phyloP scores from a whole-genome alignment of 1,140 invertebrate species.

The Platyura marginata region DNA sequence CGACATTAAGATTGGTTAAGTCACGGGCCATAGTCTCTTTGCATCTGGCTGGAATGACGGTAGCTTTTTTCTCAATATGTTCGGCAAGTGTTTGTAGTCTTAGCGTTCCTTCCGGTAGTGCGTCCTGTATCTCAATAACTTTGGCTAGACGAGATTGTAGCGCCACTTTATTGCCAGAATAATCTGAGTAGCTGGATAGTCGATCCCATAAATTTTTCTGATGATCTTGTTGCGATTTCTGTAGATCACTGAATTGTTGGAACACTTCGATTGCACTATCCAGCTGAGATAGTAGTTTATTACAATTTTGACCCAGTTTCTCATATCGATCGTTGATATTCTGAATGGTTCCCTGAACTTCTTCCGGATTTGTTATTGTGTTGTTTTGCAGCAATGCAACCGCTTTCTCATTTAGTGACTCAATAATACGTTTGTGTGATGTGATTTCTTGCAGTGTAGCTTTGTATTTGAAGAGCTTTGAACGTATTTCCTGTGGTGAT shows the following conservation, averaged over 20 bases:
- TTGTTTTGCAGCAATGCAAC: slow-evolving; percentile 27
- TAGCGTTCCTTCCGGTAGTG: slow-evolving; percentile 49
- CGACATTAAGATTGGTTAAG: slow-evolving; percentile 49
- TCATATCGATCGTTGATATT: slow-evolving; percentile 59
- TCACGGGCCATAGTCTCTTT: slow-evolving; percentile 68
- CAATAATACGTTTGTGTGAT: slow-evolving; percentile 76
- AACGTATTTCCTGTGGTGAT: slow-evolving; percentile 67
- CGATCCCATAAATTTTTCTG: slow-evolving; percentile 77
- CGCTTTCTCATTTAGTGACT: slow-evolving; percentile 76
- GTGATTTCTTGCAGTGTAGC: slow-evolving; percentile 73
- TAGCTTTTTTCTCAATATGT: slow-evolving; percentile 42
- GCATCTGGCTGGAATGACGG: slow-evolving; percentile 47
- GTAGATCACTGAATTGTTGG: slow-evolving; percentile 68
- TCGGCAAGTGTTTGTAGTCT: slow-evolving; percentile 50
- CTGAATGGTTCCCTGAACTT: slow-evolving; percentile 41
- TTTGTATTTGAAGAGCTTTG: slow-evolving; percentile 75
- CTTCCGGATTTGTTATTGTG: slow-evolving; percentile 32
- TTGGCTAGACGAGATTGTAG: slow-evolving; percentile 53
- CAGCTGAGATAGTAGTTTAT: slow-evolving; percentile 43
- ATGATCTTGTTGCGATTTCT: slow-evolving; percentile 67
- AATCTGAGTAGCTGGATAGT: slow-evolving; percentile 55
- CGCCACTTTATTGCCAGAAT: slow-evolving; percentile 58
- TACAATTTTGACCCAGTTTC: slow-evolving; percentile 36
- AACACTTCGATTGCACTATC: slow-evolving; percentile 59
- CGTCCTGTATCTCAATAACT: slow-evolving; percentile 57